phyloP scores from a whole-genome alignment of 2,113 vertebrate genomes.

The Notothenia coriiceps region DNA sequence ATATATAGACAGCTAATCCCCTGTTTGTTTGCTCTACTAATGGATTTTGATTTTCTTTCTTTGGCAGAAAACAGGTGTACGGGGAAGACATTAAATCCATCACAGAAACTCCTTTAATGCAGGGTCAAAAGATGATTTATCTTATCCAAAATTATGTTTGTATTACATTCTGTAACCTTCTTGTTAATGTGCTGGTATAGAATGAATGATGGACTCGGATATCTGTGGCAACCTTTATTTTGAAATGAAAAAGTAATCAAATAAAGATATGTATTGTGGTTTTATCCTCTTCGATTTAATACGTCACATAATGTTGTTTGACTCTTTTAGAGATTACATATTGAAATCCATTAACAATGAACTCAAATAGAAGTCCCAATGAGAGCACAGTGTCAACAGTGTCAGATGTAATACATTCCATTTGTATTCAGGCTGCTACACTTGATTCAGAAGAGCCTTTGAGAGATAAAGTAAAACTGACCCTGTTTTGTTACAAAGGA shows the following conservation, averaged over 20 bases:
- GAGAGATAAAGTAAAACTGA: not conserved
- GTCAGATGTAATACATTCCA: conserved; percentile 8
- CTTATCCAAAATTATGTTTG: conserved; percentile 9
- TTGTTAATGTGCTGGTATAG: not conserved
- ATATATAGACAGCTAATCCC: no score
- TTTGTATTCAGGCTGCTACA: conserved; percentile 6
- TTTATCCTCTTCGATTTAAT: conserved; percentile 2
- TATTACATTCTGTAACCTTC: not conserved
- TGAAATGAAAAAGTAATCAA: conserved; percentile 22
- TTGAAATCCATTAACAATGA: conserved; percentile 29
- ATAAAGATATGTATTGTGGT: conserved; percentile 19
- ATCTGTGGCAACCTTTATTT: no score
- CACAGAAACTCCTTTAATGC: conserved; percentile 22
- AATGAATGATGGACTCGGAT: not conserved
- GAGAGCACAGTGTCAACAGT: conserved; percentile 8
- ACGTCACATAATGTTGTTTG: not conserved
- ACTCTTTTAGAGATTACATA: not conserved
- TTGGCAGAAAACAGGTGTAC: conserved; percentile 44
- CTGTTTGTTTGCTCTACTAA: conserved; percentile 34
- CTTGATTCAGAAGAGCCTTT: conserved; percentile 20
- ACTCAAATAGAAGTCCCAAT: conserved; percentile 9
- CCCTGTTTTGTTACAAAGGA: conserved; percentile 5
- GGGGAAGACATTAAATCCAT: conserved; percentile 38
- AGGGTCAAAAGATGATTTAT: conserved; percentile 17
- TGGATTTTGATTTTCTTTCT: conserved; percentile 42